A percentile compares a stretch with the other conserved stretches of the same genome.
Evolutionary conservation across 2,888 invertebrate species (phyloP).

Genomic region (Cantharis rufa): DNA sequence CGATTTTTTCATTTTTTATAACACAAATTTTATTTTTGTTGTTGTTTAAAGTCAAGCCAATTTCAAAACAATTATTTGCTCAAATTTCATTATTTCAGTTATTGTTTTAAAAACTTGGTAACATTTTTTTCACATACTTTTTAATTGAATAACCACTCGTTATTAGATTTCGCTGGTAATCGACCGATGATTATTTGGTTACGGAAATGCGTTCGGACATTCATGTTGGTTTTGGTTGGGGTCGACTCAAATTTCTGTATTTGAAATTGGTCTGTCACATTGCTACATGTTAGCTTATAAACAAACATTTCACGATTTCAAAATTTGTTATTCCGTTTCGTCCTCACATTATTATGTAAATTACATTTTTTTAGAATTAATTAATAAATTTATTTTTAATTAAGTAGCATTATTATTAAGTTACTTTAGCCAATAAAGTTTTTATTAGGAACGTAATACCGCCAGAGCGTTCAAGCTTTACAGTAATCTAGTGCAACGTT

Average conservation of each 20-base stretch:
- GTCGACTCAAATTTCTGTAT: constrained; percentile 20
- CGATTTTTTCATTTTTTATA: not conserved
- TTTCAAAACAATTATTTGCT: not conserved
- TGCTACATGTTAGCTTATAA: not conserved
- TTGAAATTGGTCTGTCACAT: constrained; percentile 23
- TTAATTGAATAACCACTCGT: not conserved
- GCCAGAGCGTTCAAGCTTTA: not conserved
- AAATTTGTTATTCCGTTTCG: not conserved
- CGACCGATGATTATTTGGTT: not conserved
- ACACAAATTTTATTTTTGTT: not conserved
- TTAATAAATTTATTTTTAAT: not conserved
- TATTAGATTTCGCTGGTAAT: not conserved
- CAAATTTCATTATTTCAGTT: not conserved
- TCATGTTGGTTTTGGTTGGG: constrained; percentile 8
- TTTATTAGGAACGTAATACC: not conserved
- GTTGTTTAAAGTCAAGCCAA: not conserved
- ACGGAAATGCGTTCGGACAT: constrained; percentile 4
- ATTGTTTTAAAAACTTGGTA: not conserved
- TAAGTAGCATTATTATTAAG: not conserved
- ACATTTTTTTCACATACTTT: not conserved
- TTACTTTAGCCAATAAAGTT: not conserved
- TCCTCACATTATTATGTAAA: not conserved
- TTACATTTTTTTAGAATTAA: not conserved
- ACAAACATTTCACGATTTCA: not conserved
- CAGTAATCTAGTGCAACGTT: not conserved